Conservation (phyloP, 2,797 vertebrate genomes). For the Falco naumanni region DNA sequence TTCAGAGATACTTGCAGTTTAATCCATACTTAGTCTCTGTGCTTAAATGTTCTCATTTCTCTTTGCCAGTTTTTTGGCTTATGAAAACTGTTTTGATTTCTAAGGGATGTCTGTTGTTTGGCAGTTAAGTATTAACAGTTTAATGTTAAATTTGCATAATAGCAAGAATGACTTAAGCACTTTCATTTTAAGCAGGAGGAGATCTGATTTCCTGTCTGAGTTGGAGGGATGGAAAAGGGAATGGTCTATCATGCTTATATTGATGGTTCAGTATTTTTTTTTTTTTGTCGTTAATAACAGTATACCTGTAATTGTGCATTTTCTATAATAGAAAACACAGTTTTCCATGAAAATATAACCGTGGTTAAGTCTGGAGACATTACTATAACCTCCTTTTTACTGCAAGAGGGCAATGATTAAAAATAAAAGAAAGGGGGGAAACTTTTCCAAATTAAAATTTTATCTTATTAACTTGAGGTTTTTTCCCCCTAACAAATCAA, state of each 20-base stretch:
- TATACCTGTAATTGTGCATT: not conserved
- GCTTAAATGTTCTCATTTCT: not conserved
- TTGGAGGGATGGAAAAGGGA: not conserved
- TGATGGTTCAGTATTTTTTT: not conserved
- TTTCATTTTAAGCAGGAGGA: not conserved
- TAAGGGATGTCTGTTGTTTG: conserved; percentile 2
- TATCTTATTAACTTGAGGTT: not conserved
- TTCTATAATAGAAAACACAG: not conserved
- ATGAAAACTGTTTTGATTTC: not conserved
- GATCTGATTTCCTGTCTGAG: not conserved
- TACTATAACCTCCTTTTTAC: not conserved
- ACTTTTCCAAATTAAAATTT: not conserved
- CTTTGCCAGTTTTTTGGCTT: not conserved
- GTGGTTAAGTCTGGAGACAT: not conserved
- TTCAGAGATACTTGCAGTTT: not conserved
- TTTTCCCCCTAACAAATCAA: not conserved
- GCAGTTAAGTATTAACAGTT: conserved; percentile 28
- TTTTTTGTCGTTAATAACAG: not conserved
- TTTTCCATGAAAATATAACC: not conserved
- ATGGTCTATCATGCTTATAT: not conserved
- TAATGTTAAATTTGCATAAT: conserved; percentile 31
- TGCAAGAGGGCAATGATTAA: not conserved
- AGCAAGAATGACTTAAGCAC: not conserved
- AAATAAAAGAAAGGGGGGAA: fast-evolving
- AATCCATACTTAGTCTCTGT: not conserved